Conservation (phyloP, 2,797 vertebrate species). For the Dipus sagitta region DNA sequence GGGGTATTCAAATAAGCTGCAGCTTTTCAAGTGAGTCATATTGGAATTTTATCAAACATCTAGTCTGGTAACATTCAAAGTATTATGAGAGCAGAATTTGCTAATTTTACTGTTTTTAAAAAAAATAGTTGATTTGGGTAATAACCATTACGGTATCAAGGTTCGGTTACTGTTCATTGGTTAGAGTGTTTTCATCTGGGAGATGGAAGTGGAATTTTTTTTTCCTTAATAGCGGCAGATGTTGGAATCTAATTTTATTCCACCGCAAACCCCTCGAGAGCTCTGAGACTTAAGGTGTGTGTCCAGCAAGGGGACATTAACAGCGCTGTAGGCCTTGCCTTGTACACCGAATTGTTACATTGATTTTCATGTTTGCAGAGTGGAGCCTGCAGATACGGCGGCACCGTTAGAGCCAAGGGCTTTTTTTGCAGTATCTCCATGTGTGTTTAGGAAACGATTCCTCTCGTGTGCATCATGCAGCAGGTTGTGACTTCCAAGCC, state of each 20-base stretch:
- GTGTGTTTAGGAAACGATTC: constrained; percentile 41
- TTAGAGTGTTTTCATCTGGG: constrained; percentile 87
- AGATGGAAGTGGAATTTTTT: constrained; percentile 84
- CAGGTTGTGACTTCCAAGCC: constrained; percentile 47
- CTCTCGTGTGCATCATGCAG: not conserved
- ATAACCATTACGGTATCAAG: constrained; percentile 87
- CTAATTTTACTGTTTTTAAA: constrained; percentile 86
- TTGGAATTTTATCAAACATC: constrained; percentile 85
- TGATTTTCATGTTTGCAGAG: constrained; percentile 67
- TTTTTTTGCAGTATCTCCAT: not conserved
- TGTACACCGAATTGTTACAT: constrained; percentile 68
- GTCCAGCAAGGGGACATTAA: constrained; percentile 83
- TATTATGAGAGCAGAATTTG: constrained; percentile 84
- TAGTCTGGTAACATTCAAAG: constrained; percentile 83
- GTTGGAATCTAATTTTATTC: constrained; percentile 89
- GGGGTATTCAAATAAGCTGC: constrained; percentile 74
- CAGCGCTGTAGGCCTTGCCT: constrained; percentile 58
- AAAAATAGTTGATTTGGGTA: constrained; percentile 86
- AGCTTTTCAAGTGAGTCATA: constrained; percentile 79
- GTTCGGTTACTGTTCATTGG: constrained; percentile 87
- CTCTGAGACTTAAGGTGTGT: constrained; percentile 82
- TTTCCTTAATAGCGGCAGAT: constrained; percentile 87
- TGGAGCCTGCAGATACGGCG: not conserved
- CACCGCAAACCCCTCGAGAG: constrained; percentile 79
- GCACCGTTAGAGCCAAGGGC: not conserved